phyloP scores from a whole-genome alignment of 2,888 invertebrate genomes.

The Eueremaeus valkanovi region DNA sequence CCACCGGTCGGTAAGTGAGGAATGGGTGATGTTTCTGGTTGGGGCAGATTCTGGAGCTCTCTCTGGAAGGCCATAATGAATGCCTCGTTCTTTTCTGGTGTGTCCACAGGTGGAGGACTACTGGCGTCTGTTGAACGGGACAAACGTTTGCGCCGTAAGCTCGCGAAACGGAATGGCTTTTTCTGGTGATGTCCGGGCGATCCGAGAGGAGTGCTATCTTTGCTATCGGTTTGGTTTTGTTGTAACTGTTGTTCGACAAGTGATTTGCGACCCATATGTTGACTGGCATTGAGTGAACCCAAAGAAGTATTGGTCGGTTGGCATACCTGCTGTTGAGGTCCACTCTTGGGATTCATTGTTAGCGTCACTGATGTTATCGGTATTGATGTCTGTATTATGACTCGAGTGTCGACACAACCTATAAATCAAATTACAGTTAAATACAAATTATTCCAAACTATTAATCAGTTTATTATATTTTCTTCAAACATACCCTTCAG shows the following conservation, averaged over 20 bases:
- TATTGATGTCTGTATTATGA: conserved; percentile 21
- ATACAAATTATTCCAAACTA: background rate
- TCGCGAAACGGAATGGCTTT: conserved; percentile 52
- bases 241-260: conserved; percentile 31
- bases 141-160: conserved; percentile 51
- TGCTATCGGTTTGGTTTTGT: conserved; percentile 30
- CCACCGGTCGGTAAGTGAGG: conserved; percentile 6
- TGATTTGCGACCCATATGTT: conserved; percentile 15
- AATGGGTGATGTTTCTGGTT: conserved; percentile 37
- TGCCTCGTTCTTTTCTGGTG: conserved; percentile 50
- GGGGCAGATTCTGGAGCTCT: conserved; percentile 59
- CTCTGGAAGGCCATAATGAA: conserved; percentile 59
- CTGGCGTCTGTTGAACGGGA: conserved; percentile 48
- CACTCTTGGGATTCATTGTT: background rate
- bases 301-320: background rate
- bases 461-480: background rate
- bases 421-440: background rate
- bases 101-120: conserved; percentile 37
- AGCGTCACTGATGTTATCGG: conserved; percentile 20
- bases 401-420: conserved; percentile 20
- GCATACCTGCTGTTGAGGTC: too few relatives aligned
- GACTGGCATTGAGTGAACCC: background rate
- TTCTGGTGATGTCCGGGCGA: conserved; percentile 45
- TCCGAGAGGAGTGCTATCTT: conserved; percentile 44
- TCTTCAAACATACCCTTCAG: conserved; percentile 26